phyloP scores from a whole-genome alignment of 2,797 vertebrate genomes.

The Rhodeus uyekii region DNA sequence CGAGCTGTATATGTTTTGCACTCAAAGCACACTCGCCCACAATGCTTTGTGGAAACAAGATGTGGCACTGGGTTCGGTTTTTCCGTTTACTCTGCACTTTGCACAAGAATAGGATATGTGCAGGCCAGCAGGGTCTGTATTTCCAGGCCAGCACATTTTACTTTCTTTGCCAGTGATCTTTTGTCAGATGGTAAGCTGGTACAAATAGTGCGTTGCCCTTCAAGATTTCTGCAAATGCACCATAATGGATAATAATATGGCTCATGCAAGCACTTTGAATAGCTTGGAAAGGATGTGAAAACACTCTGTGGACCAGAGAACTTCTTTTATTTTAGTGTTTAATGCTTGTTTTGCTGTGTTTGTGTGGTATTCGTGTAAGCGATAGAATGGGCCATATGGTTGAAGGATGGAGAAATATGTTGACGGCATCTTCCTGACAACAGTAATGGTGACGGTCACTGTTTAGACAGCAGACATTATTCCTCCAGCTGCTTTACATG shows the following conservation, averaged over 20 bases:
- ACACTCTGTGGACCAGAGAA: neutral
- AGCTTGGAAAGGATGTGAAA: neutral
- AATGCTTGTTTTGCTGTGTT: neutral
- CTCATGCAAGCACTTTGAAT: constrained; percentile 36
- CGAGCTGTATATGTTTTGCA: constrained; percentile 25
- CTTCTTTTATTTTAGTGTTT: constrained; percentile 12
- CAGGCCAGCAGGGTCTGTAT: constrained; percentile 38
- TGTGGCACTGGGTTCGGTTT: constrained; percentile 22
- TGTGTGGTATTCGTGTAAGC: constrained; percentile 2
- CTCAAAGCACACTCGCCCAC: constrained; percentile 31
- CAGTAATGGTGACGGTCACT: constrained; percentile 11
- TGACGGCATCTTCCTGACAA: constrained; percentile 23
- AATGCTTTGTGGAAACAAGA: constrained; percentile 41
- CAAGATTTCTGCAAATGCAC: constrained; percentile 18
- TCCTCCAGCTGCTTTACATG: constrained; percentile 12
- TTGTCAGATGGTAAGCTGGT: constrained; percentile 33
- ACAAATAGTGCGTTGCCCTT: constrained; percentile 40
- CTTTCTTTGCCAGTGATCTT: constrained; percentile 31
- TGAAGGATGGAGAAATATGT: constrained; percentile 10
- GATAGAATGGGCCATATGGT: constrained; percentile 9
- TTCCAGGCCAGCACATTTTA: constrained; percentile 44
- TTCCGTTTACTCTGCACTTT: constrained; percentile 39
- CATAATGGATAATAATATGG: constrained; percentile 14
- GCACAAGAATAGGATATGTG: constrained; percentile 36
- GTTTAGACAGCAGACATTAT: constrained; percentile 31